Evolutionary conservation across 2,113 vertebrate genomes (phyloP).

Genomic region (Pluvialis apricaria): DNA sequence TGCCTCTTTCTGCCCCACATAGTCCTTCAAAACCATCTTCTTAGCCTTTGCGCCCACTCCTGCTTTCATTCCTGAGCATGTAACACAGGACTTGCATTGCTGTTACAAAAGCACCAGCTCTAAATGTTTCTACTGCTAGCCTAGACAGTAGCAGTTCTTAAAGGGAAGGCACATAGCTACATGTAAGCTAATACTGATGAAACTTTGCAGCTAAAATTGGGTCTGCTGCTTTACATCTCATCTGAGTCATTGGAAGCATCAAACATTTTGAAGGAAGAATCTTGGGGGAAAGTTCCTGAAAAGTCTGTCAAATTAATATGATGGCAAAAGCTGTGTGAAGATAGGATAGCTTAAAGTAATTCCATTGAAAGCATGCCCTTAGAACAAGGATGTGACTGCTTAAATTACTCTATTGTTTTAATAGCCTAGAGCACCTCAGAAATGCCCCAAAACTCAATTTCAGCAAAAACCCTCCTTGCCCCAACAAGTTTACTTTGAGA

Average conservation of each 20-base stretch:
- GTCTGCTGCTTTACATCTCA: not conserved
- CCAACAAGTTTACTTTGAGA: not conserved
- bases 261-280: not conserved
- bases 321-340: not conserved
- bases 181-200: fast-evolving
- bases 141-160: not conserved
- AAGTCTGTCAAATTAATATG: not conserved
- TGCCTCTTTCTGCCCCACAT: not conserved
- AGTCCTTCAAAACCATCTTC: not conserved
- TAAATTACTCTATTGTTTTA: not conserved
- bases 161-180: not conserved
- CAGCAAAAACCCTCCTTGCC: not conserved
- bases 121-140: not conserved
- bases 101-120: not conserved
- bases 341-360: not conserved
- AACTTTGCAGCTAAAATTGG: not conserved
- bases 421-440: not conserved
- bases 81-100: not conserved
- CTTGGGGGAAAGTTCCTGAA: not conserved
- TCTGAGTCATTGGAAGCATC: not conserved
- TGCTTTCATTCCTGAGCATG: not conserved
- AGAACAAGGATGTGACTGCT: not conserved
- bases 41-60: not conserved
- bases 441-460: not conserved
- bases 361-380: not conserved